phyloP scores from a whole-genome alignment of 2,113 vertebrate genomes.

The Motacilla tschutschensis region DNA sequence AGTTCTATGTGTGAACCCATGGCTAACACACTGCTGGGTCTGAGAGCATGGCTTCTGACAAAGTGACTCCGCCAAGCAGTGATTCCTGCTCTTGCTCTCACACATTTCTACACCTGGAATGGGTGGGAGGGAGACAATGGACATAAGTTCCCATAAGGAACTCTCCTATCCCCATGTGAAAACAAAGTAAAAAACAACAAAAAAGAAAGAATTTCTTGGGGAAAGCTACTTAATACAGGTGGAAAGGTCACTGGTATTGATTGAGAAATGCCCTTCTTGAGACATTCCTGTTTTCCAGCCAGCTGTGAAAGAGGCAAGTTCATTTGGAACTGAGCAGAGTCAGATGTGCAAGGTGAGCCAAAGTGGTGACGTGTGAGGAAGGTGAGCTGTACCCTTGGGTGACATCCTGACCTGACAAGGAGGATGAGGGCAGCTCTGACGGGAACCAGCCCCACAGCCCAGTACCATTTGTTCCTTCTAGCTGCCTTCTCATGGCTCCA shows the following conservation, averaged over 20 bases:
- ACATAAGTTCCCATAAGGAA: background rate
- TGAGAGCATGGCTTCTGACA: background rate
- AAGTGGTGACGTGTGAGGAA: background rate
- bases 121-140: background rate
- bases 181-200: background rate
- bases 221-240: background rate
- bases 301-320: background rate
- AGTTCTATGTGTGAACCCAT: background rate
- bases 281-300: background rate
- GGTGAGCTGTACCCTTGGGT: background rate
- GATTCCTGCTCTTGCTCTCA: background rate
- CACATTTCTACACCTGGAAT: background rate
- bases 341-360: background rate
- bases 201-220: background rate
- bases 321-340: background rate
- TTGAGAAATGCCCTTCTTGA: slow-evolving; percentile 1
- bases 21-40: background rate
- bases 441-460: background rate
- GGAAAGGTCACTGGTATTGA: slow-evolving; percentile 3
- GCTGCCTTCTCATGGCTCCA: background rate
- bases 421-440: background rate
- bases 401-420: background rate
- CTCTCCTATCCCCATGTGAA: background rate
- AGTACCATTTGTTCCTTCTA: background rate
- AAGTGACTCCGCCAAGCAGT: background rate